These are phyloP conservation scores for Diphyllodes magnificus DNA, from an alignment of 2,113 vertebrate genomes.

Conservation along the genomic window DNA sequence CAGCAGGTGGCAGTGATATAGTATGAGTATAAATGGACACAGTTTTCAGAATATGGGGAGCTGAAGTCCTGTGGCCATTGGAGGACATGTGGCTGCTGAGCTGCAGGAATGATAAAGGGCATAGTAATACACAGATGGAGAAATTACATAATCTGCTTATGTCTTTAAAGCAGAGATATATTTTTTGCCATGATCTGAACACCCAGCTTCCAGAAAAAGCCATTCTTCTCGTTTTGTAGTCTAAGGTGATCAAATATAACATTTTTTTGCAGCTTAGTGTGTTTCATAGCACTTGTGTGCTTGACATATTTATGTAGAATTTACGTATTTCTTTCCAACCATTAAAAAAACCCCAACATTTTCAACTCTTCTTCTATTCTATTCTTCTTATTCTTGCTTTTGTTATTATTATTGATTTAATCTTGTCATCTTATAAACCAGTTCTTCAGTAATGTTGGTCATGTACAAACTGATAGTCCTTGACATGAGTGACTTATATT, in stretches of 20 bases:
- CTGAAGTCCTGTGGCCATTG: background rate
- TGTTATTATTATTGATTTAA: background rate
- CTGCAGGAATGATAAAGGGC: background rate
- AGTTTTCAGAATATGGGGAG: background rate
- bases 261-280: background rate
- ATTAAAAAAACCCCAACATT: accelerated
- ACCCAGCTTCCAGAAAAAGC: background rate
- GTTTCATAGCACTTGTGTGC: background rate
- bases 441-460: background rate
- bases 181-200: background rate
- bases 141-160: background rate
- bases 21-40: background rate
- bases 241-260: background rate
- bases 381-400: background rate
- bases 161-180: background rate
- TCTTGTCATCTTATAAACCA: background rate
- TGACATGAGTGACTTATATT: background rate
- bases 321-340: background rate
- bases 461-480: background rate
- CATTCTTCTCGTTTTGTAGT: background rate
- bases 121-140: background rate
- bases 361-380: background rate
- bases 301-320: background rate
- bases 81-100: background rate
- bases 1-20: background rate